phyloP scores from a whole-genome alignment of 2,113 vertebrate genomes.

The Crotophaga sulcirostris region DNA sequence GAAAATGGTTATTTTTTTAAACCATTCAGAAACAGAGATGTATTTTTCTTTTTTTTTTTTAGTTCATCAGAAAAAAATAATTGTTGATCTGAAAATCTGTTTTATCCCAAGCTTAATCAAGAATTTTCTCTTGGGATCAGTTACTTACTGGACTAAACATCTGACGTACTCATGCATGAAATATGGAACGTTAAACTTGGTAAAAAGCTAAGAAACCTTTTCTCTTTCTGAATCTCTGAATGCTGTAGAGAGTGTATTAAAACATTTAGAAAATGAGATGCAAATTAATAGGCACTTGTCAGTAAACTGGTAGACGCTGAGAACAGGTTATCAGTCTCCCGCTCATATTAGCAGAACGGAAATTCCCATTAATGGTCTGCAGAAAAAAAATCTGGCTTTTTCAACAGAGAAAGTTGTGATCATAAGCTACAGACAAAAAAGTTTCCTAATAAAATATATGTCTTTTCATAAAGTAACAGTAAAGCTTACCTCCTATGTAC shows the following conservation, averaged over 20 bases:
- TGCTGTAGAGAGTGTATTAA: not conserved
- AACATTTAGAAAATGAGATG: not conserved
- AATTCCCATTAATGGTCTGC: not conserved
- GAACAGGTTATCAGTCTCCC: not conserved
- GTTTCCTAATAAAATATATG: not conserved
- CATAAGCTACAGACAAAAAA: not conserved
- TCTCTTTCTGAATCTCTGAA: not conserved
- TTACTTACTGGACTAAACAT: not conserved
- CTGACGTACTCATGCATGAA: not conserved
- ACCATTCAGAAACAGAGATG: not conserved
- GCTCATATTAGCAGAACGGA: not conserved
- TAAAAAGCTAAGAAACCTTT: not conserved
- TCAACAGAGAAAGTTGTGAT: not conserved
- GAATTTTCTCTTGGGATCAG: not conserved
- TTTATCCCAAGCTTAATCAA: not conserved
- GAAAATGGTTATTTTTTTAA: not conserved
- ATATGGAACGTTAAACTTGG: not conserved
- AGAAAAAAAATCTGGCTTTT: not conserved
- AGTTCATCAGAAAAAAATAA: not conserved
- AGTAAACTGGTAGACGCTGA: conserved; percentile 41
- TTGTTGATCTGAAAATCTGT: not conserved
- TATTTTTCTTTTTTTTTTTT: not conserved
- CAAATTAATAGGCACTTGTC: conserved; percentile 44
- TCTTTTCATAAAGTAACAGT: not conserved
- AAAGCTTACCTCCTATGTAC: not conserved